phyloP scores from a whole-genome alignment of 2,113 vertebrate species.

The Stercorarius parasiticus region DNA sequence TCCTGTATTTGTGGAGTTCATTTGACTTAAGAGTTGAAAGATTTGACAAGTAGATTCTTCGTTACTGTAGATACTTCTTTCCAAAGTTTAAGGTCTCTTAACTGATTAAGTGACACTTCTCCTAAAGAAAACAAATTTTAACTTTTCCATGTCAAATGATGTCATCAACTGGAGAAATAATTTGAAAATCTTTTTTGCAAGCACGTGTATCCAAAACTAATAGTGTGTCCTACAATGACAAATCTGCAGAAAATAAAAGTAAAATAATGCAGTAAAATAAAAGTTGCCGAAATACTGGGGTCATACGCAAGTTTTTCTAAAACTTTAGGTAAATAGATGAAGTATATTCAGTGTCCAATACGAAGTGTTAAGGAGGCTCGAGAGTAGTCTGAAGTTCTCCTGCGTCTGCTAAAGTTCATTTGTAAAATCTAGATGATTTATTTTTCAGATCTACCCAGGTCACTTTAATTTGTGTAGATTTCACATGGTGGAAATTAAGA shows the following conservation, averaged over 20 bases:
- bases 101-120: not conserved
- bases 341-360: not conserved
- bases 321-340: not conserved
- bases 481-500: fast-evolving
- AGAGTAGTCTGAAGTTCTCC: not conserved
- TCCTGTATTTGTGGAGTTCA: not conserved
- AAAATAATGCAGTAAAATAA: not conserved
- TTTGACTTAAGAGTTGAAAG: not conserved
- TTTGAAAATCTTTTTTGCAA: not conserved
- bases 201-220: not conserved
- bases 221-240: not conserved
- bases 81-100: not conserved
- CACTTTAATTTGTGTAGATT: too few species aligned
- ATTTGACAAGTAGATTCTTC: not conserved
- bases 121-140: not conserved
- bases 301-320: fast-evolving
- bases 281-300: not conserved
- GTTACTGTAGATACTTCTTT: not conserved
- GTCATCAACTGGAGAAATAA: not conserved
- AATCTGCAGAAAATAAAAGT: not conserved
- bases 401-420: too few species aligned
- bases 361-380: not conserved
- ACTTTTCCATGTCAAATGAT: not conserved
- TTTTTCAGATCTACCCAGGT: fast-evolving
- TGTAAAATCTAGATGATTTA: not conserved